phyloP scores from a whole-genome alignment of 2,797 vertebrate genomes.

The Scolopax bukidnonensis region DNA sequence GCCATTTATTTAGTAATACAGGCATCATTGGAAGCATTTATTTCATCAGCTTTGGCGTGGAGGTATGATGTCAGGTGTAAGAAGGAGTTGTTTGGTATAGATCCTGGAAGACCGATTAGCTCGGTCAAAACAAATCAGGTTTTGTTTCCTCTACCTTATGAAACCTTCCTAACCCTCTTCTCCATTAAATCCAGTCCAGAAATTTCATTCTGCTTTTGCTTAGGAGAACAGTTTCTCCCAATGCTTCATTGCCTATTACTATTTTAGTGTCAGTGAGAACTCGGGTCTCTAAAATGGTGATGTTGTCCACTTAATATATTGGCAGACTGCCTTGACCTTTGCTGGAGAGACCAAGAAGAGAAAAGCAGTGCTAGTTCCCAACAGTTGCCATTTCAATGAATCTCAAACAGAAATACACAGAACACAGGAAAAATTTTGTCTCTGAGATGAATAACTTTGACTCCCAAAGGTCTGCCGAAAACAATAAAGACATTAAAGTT shows the following conservation, averaged over 20 bases:
- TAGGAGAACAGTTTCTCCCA: neutral
- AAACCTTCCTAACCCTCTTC: neutral
- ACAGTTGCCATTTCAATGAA: constrained; percentile 6
- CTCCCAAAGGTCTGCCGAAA: neutral
- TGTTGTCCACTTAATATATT: neutral
- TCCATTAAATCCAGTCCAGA: neutral
- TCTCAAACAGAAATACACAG: neutral
- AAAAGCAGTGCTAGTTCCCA: neutral
- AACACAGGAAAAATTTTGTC: neutral
- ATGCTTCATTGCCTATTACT: neutral
- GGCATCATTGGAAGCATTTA: neutral
- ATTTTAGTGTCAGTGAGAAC: neutral
- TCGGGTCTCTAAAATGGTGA: neutral
- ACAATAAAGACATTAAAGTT: neutral
- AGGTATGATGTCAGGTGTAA: neutral
- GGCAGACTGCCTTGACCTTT: constrained; percentile 18
- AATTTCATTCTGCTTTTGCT: neutral
- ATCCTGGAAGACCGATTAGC: neutral
- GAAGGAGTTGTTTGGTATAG: neutral
- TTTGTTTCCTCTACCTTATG: neutral
- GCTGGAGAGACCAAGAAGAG: neutral
- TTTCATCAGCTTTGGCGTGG: neutral
- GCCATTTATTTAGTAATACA: neutral
- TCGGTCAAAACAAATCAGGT: neutral
- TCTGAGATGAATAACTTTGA: neutral